Base-by-base conservation (phyloP, 2,797 vertebrate species). In the Myotis findleyi region DNA sequence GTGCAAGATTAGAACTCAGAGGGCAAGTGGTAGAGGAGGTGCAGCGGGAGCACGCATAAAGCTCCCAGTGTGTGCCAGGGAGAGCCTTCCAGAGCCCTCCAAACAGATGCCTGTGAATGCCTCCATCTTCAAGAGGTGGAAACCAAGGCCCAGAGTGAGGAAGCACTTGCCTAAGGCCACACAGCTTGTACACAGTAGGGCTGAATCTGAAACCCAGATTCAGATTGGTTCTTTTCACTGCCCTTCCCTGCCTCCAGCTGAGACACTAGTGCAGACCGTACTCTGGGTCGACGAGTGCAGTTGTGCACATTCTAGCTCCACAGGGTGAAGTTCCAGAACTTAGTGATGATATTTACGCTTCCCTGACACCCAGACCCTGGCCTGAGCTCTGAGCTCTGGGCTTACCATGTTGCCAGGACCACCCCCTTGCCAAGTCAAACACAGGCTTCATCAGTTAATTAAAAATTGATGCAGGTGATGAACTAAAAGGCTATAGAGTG, bases 21-120 rank as follows among this genome's bases (percentile, higher is more conserved):
- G 47, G 53, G 30, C 68, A 77, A 44, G 25, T 41, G 55, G 62
- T 51, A 4, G 75, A 69, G 14, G 5, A 20, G 23, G 7, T 11
- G 16, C 0, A 6, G 36, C 30, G 44, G 18, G 33, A 47, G 9
- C 33, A 21, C 0, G 0, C 27, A 12, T 10, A 11, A 1, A 36
- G 20, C 16, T 41, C 36, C 57, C 30, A 25, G 6, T 6, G 7
- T 53, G 10, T 33, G 9, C 76, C 36, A 20, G 41, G 12, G 53
- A 53, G 57, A 27, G 27, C 62, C 5, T 55, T 36, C 66, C 59
- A 36, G 18, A 73, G 62, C 47, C 75, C n/a, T 71, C 18, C 62
- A 64, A 7, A 49, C 49, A 41, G 59, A 16, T 12, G 47, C 44
- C 80, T 62, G 3, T 27, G 0, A 5, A 55, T 23, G 2, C 64